Percentiles rank a stretch among this genome's conserved stretches.
Evolutionary conservation across 2,888 invertebrate species (phyloP).

Genomic region (Lasioglossum lativentre): DNA sequence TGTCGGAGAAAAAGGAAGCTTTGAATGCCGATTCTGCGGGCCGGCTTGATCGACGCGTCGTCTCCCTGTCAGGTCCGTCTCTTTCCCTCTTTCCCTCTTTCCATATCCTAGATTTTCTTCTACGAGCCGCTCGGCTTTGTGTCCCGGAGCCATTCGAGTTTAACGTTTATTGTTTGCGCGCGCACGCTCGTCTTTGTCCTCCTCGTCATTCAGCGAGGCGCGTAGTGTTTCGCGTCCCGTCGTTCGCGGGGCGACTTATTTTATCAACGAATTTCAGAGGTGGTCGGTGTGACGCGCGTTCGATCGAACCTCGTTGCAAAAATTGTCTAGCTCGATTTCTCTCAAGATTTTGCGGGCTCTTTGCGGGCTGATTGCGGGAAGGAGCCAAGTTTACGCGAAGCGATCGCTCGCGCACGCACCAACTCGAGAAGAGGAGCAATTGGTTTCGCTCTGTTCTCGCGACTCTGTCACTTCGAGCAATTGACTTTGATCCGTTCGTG

Average conservation of each 20-base stretch:
- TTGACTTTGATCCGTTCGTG: constrained; percentile 83
- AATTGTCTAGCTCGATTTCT: no score
- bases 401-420: constrained; percentile 18
- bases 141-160: constrained; percentile 62
- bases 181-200: constrained; percentile 62
- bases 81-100: constrained; percentile 43
- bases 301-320: background rate
- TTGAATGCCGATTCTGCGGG: constrained; percentile 65
- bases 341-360: background rate
- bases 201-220: constrained; percentile 56
- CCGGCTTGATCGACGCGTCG: constrained; percentile 70
- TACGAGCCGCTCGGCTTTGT: constrained; percentile 54
- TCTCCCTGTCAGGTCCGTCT: constrained; percentile 64
- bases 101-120: constrained; percentile 66
- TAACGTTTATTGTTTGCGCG: constrained; percentile 65
- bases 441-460: constrained; percentile 70
- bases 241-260: constrained; percentile 58
- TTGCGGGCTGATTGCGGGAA: background rate
- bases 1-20: constrained; percentile 67
- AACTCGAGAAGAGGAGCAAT: constrained; percentile 54
- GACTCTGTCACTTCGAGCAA: constrained; percentile 79
- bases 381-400: background rate
- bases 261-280: constrained; percentile 53
- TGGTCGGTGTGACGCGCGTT: background rate
- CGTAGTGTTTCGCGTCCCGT: constrained; percentile 35